Conservation (phyloP, 2,888 invertebrate species). For the Mamestra brassicae region DNA sequence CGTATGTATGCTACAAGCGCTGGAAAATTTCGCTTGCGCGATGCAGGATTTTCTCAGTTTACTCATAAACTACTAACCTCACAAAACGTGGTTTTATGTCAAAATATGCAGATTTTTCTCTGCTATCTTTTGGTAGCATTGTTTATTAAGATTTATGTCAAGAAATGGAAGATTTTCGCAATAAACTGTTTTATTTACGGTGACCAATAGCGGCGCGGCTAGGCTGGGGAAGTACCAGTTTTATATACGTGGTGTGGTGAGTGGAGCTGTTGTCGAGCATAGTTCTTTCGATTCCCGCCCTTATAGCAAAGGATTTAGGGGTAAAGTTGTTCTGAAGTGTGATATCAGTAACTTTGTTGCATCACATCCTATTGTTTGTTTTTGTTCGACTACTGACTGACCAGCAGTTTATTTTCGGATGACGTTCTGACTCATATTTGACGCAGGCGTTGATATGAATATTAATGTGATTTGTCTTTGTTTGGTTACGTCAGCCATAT, state of each 20-base stretch:
- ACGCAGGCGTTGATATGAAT: slow-evolving; percentile 9
- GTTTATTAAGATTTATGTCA: slow-evolving; percentile 12
- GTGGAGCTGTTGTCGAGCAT: not conserved
- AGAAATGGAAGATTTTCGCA: slow-evolving; percentile 1
- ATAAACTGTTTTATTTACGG: not conserved
- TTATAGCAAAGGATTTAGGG: not conserved
- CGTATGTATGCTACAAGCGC: slow-evolving; percentile 2
- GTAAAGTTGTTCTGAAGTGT: slow-evolving; percentile 7
- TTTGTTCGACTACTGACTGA: not conserved
- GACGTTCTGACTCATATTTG: slow-evolving; percentile 22
- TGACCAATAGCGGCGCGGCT: slow-evolving; percentile 48
- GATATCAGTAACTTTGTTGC: slow-evolving; percentile 22
- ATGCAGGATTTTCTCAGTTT: slow-evolving; percentile 30
- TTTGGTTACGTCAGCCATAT: not conserved
- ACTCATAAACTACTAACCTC: not conserved
- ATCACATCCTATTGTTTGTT: slow-evolving; percentile 14
- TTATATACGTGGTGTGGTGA: not conserved
- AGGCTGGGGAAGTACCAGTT: slow-evolving; percentile 35
- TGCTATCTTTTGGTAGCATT: not conserved
- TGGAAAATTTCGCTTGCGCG: slow-evolving; percentile 51
- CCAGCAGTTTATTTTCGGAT: not conserved
- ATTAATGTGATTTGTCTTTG: not conserved
- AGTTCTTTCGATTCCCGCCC: slow-evolving; percentile 13
- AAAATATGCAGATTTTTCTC: not conserved
- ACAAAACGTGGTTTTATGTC: not conserved